Base-by-base conservation (phyloP, 2,888 invertebrate genomes). In the Catotricha subobsoleta region DNA sequence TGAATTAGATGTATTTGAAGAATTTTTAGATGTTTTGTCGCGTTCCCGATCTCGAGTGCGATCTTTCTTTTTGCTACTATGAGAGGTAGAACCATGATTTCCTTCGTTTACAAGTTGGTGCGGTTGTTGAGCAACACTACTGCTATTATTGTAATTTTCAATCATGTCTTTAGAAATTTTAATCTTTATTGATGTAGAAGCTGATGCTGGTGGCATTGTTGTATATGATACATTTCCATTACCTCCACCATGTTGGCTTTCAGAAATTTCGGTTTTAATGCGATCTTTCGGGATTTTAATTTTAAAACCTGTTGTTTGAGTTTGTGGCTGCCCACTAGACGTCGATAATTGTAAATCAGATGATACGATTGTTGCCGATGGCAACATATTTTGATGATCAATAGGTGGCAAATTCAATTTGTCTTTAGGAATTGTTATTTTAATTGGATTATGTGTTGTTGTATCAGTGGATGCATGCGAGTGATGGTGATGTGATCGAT, bases 261-360 rank as follows among this genome's bases (percentile, higher is more conserved):
- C 25, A 21, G 49, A 43, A 19, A 52, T 51, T 47, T 62, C 72
- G 38, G 67, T 67, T 49, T 76, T 74, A 31, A 82, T 59, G 39
- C 77, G 66, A 47, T 82, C 81, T 54, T 80, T 82, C 1, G 80
- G 76, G 40, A 86, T 86, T 59, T 83, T 86, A 38, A 86, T 80
- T 58, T 84, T 84, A 36, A 86, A 55, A 1, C 77, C 76, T 2
- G 60, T 52, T 1, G 67, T 65, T 40, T 62, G 62, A 0, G 28
- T 65, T 50, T 8, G 51, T 49, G 28, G 55, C 52, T 16, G 45
- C 27, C 41, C 12, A 15, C 9, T 7, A 8, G 29, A 29, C 7
- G 7, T n/a, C 7, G 7, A 10, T 29, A 4, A 5, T 29, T 8
- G 4, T 5, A 9, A 7, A 5, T 4, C 29, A 5, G 8, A 9